Evolutionary conservation across 2,113 vertebrate species (phyloP), one percentile per base, ranked within the genome.

Genomic region (Pedetes capensis): DNA sequence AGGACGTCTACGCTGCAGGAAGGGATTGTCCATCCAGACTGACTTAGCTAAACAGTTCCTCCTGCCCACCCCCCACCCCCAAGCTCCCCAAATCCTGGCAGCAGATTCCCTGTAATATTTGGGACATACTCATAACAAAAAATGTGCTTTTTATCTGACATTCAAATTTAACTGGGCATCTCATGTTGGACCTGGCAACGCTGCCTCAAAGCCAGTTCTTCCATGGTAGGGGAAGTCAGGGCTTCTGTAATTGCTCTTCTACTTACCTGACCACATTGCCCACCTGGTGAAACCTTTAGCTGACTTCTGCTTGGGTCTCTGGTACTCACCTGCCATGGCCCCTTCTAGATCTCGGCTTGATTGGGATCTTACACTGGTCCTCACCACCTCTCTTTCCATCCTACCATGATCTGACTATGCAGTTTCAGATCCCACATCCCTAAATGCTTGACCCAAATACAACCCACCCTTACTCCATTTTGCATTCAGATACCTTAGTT

Each of bases 191-290:
- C 47, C 39, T 76, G 23, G 25, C 18, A 72, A 4, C 20, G 14
- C 27, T 7, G 27, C 9, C 11, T 94, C 57, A 87, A 78, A 86
- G n/a, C 17, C 44, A 53, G 7, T 74, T 32, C 14, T 94, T 75
- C 39, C 10, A 23, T 17, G 37, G 8, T 0, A 9, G 6, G 12
- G 49, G 39, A 4, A 42, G 13, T 23, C 32, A 37, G 3, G 1
- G 18, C 20, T 42, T 66, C 11, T 49, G 1, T 13, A n/a, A 14
- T 3, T 68, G 13, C 2, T 17, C 68, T 22, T 13, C 18, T 4
- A n/a, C 16, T 53, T 10, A 47, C 5, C 20, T 53, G 22, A 53
- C 9, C 1, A 2, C 5, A 27, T 6, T 25, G 25, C 4, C 25
- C 16, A 49, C 57, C 22, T 25, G 5, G 11, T 55, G n/a, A 20